Percentiles rank a stretch among this genome's conserved stretches.
Evolutionary conservation across 2,888 invertebrate species (phyloP).

Genomic region (Scaptomyza reducta): DNA sequence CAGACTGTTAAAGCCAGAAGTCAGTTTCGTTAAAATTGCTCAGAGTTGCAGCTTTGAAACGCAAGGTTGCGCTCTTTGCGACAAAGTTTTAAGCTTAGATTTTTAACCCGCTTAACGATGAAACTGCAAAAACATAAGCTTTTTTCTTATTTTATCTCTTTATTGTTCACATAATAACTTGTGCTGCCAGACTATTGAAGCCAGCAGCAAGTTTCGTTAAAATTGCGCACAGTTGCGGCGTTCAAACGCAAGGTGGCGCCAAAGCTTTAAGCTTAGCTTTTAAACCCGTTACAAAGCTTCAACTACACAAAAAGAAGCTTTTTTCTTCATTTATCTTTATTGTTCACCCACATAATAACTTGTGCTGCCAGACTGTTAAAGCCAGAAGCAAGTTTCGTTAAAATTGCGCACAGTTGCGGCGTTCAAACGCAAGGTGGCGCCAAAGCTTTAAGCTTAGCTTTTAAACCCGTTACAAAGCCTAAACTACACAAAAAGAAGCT

Average conservation of each 20-base stretch:
- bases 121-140: neutral
- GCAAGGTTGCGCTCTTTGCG: neutral
- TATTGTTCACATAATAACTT: conserved; percentile 78
- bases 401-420: neutral
- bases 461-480: neutral
- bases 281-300: neutral
- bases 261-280: neutral
- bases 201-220: no score
- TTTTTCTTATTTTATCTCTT: conserved; percentile 12
- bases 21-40: neutral
- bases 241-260: conserved; percentile 17
- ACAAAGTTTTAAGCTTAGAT: neutral
- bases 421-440: neutral
- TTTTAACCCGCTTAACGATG: neutral
- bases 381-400: neutral
- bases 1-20: conserved; percentile 4
- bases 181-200: no score
- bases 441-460: neutral
- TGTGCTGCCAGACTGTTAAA: conserved; percentile 34
- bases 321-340: conserved; percentile 43
- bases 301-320: neutral
- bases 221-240: no score
- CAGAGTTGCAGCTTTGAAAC: neutral
- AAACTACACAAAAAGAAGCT: neutral
- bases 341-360: conserved; percentile 77